These are phyloP conservation scores for Erebia palarica DNA, from an alignment of 2,888 invertebrate species.

Conservation along the genomic window DNA sequence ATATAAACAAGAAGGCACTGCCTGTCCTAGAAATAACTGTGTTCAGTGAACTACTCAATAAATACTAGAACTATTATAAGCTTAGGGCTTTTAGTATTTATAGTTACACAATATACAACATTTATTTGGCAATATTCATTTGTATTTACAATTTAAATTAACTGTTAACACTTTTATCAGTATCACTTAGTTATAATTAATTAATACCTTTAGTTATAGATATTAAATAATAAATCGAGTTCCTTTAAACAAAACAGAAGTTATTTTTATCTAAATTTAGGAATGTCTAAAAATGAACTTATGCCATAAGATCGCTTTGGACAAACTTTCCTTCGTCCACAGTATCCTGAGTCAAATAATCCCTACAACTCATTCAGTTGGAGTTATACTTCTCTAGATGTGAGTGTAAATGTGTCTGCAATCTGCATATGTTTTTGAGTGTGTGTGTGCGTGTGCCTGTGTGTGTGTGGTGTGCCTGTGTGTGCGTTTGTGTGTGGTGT, in stretches of 20 bases:
- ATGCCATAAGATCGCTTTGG: not conserved
- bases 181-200: too few relatives aligned
- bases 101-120: not conserved
- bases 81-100: not conserved
- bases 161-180: not conserved
- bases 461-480: too few relatives aligned
- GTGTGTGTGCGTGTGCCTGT: too few relatives aligned
- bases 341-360: not conserved
- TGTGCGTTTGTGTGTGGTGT: too few relatives aligned
- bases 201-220: too few relatives aligned
- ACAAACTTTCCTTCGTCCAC: not conserved
- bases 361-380: not conserved
- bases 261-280: not conserved
- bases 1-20: not conserved
- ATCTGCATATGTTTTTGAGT: too few relatives aligned
- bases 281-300: not conserved
- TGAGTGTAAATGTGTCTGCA: too few relatives aligned
- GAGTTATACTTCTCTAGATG: too few relatives aligned
- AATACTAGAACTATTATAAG: not conserved
- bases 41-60: not conserved
- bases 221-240: too few relatives aligned
- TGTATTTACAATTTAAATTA: not conserved
- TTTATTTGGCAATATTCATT: conserved; percentile 14
- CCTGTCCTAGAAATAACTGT: not conserved
- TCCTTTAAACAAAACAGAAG: too few relatives aligned